Percentiles rank a stretch among this genome's conserved stretches.
These are phyloP conservation scores for Rhabditophanes sp. DNA, from an alignment of 2,888 invertebrate species.

Conservation along the genomic window DNA sequence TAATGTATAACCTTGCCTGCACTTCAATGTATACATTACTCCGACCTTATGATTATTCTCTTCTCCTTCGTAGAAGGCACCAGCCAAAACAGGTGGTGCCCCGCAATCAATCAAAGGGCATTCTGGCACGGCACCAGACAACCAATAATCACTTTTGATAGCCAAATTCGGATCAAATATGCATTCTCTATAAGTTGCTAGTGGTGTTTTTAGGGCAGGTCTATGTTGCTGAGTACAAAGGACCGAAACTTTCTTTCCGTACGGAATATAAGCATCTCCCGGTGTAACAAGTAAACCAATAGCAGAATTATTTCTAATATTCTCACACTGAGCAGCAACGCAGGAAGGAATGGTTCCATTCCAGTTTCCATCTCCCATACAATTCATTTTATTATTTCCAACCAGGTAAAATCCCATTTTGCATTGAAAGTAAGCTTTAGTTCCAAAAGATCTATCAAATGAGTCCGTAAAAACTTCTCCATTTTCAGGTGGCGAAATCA, in stretches of 20 bases:
- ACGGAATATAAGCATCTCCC: slow-evolving; percentile 27
- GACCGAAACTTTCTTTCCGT: slow-evolving; percentile 37
- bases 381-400: slow-evolving; percentile 66
- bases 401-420: slow-evolving; percentile 56
- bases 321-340: slow-evolving; percentile 49
- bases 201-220: slow-evolving; percentile 50
- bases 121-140: slow-evolving; percentile 33
- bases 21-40: slow-evolving; percentile 83
- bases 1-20: slow-evolving; percentile 73
- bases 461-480: slow-evolving; percentile 61
- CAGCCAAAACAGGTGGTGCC: slow-evolving; percentile 68
- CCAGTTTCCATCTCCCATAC: slow-evolving; percentile 77
- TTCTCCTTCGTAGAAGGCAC: slow-evolving; percentile 66
- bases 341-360: slow-evolving; percentile 81
- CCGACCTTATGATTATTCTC: slow-evolving; percentile 56
- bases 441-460: slow-evolving; percentile 70
- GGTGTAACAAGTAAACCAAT: slow-evolving; percentile 38
- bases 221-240: slow-evolving; percentile 36
- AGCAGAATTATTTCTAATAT: slow-evolving; percentile 31
- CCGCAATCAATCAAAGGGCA: slow-evolving; percentile 64
- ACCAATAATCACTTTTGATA: slow-evolving; percentile 45
- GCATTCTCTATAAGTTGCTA: slow-evolving; percentile 75
- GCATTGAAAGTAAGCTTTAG: slow-evolving; percentile 74
- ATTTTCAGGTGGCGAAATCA: slow-evolving; percentile 31
- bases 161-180: slow-evolving; percentile 81